phyloP scores from a whole-genome alignment of 2,797 vertebrate species.

The Phoeniculus purpureus region DNA sequence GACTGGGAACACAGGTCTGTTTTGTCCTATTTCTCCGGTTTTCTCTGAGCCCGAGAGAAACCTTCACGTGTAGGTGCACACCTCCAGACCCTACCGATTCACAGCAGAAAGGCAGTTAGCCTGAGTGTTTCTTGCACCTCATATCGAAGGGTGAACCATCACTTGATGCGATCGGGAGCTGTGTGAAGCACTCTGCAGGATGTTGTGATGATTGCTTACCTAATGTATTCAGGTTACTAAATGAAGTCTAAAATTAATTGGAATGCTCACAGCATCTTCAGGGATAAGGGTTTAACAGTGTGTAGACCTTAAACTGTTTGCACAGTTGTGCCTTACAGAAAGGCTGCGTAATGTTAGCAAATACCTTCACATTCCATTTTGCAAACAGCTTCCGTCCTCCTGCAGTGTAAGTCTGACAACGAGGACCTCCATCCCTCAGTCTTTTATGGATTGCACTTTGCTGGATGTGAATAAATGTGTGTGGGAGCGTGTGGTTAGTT shows the following conservation, averaged over 20 bases:
- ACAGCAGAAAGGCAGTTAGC: background rate
- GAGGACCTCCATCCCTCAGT: background rate
- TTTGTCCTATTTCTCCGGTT: background rate
- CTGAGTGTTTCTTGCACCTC: background rate
- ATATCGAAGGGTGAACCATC: background rate
- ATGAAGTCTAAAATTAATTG: slow-evolving; percentile 58
- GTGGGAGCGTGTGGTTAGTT: background rate
- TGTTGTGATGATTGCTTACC: slow-evolving; percentile 41
- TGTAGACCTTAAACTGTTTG: slow-evolving; percentile 57
- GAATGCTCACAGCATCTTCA: slow-evolving; percentile 36
- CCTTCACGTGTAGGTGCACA: background rate
- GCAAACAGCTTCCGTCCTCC: background rate
- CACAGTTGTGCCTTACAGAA: slow-evolving; percentile 43
- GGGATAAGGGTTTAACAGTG: slow-evolving; percentile 40
- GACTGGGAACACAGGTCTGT: background rate
- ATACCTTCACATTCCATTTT: background rate
- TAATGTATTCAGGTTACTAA: slow-evolving; percentile 47
- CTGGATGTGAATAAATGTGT: background rate
- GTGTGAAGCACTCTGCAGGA: background rate
- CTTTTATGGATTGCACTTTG: background rate
- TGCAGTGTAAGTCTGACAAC: background rate
- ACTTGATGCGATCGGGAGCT: background rate
- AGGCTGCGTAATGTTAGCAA: slow-evolving; percentile 26
- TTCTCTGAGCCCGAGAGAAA: background rate
- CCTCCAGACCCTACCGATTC: background rate